A percentile compares a stretch with the other conserved stretches of the same genome.
phyloP scores from a whole-genome alignment of 1,140 invertebrate genomes.

The Eueides isabella region DNA sequence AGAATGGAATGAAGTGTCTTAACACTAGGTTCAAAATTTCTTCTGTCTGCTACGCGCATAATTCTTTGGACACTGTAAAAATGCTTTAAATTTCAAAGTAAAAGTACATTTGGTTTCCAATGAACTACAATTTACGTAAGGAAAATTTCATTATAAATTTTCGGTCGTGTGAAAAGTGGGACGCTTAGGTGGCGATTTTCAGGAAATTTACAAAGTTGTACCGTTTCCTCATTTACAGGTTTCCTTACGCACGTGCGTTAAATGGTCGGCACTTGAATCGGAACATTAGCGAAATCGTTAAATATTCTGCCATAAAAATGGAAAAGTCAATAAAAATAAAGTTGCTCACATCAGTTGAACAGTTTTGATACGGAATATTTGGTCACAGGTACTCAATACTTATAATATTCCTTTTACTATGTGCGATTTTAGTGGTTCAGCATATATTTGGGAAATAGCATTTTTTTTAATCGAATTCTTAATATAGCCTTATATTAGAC shows the following conservation, averaged over 20 bases:
- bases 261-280: constrained; percentile 35
- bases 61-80: no score
- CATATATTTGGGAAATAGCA: no score
- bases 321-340: background rate
- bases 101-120: constrained; percentile 40
- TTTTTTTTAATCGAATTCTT: no score
- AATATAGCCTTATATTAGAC: no score
- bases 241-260: constrained; percentile 45
- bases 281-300: constrained; percentile 46
- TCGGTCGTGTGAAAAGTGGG: constrained; percentile 47
- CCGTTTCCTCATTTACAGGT: constrained; percentile 31
- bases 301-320: constrained; percentile 21
- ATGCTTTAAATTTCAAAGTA: background rate
- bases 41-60: no score
- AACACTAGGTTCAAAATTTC: no score
- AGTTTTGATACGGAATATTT: background rate
- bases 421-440: no score
- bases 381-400: background rate
- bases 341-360: background rate
- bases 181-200: constrained; percentile 43
- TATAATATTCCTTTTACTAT: no score
- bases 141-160: constrained; percentile 52
- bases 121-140: constrained; percentile 56
- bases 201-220: constrained; percentile 49
- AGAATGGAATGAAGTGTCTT: no score